These are phyloP conservation scores for Lycocerus yunnanus DNA, from an alignment of 2,888 invertebrate species.

Conservation along the genomic window DNA sequence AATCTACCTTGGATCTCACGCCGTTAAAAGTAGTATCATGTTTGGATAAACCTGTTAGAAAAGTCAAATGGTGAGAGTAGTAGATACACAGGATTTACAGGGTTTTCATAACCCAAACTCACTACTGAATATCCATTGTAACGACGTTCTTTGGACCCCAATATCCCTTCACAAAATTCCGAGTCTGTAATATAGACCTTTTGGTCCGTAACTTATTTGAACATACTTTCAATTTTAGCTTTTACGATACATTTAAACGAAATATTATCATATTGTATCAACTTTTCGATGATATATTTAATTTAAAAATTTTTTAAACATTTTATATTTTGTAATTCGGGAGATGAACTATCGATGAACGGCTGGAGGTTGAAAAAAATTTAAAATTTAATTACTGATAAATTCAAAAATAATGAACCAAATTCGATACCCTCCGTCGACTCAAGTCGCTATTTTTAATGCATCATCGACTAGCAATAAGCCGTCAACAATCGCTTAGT, in stretches of 20 bases:
- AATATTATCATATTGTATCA: constrained; percentile 3
- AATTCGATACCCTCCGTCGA: not conserved
- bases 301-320: not conserved
- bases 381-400: not conserved
- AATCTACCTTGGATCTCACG: constrained; percentile 2
- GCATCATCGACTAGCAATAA: not conserved
- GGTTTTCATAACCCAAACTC: constrained; percentile 27
- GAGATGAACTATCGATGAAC: not conserved
- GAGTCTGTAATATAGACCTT: constrained; percentile 27
- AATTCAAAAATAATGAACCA: not conserved
- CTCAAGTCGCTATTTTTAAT: not conserved
- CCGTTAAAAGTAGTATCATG: constrained; percentile 24
- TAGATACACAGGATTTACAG: constrained; percentile 28
- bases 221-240: constrained; percentile 24
- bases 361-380: too few species aligned
- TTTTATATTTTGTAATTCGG: not conserved
- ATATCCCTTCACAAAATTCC: constrained; percentile 27
- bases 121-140: constrained; percentile 31
- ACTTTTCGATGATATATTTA: not conserved
- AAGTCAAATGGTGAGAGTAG: constrained; percentile 29
- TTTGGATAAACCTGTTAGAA: constrained; percentile 29
- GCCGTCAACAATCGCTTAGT: not conserved
- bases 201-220: constrained; percentile 26
- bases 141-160: constrained; percentile 18
- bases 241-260: constrained; percentile 16